phyloP scores from a whole-genome alignment of 2,888 invertebrate species.

The Ornithoptera priamus region DNA sequence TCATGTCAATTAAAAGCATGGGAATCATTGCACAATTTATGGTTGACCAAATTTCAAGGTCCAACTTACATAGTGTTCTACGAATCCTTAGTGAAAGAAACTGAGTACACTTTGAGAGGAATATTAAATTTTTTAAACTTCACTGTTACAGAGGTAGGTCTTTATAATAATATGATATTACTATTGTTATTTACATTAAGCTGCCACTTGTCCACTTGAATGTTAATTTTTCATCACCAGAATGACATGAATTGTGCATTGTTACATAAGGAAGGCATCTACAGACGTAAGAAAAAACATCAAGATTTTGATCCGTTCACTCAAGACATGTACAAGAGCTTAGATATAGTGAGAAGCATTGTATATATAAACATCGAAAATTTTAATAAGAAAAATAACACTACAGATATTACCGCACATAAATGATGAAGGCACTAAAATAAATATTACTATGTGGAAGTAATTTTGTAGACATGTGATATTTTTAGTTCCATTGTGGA shows the following conservation, averaged over 20 bases:
- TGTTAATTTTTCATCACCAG: conserved; percentile 43
- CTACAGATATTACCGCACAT: conserved; percentile 10
- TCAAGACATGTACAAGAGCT: conserved; percentile 75
- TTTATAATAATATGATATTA: not conserved
- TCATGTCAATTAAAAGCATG: conserved; percentile 82
- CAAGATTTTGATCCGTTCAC: conserved; percentile 86
- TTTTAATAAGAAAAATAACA: conserved; percentile 41
- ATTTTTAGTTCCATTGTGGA: conserved; percentile 1
- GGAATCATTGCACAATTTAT: conserved; percentile 85
- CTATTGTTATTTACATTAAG: not conserved
- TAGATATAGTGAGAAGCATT: conserved; percentile 46
- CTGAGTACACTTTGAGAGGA: conserved; percentile 78
- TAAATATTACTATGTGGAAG: conserved; percentile 10
- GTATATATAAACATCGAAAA: conserved; percentile 46
- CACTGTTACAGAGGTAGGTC: conserved; percentile 73
- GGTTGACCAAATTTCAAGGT: conserved; percentile 85
- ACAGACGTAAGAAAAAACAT: conserved; percentile 83
- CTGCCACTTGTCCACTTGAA: not conserved
- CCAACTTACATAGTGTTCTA: conserved; percentile 85
- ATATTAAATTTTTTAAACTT: conserved; percentile 81
- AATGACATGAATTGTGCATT: conserved; percentile 80
- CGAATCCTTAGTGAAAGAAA: conserved; percentile 82
- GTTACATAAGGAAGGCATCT: conserved; percentile 84
- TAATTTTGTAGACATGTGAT: not conserved
- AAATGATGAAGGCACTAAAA: not conserved